These are phyloP conservation scores for Agriotes lineatus DNA, from an alignment of 2,888 invertebrate genomes.

Conservation along the genomic window DNA sequence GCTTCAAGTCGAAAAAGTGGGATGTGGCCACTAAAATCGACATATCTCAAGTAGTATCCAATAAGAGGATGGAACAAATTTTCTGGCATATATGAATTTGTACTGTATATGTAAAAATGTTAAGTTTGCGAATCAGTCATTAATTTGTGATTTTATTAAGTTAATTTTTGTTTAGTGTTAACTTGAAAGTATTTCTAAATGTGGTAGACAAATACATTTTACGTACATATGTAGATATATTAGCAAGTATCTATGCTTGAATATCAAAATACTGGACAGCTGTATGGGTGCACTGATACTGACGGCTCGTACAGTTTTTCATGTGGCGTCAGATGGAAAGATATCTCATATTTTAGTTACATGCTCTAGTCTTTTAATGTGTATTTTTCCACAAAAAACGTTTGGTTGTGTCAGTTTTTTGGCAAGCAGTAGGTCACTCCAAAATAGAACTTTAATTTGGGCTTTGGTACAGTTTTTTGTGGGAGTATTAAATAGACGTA, in stretches of 20 bases:
- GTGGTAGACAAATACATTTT: conserved; percentile 39
- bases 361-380: conserved; percentile 2
- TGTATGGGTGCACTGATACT: conserved; percentile 30
- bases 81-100: background rate
- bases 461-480: conserved; percentile 13
- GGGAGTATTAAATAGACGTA: conserved; percentile 10
- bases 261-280: conserved; percentile 28
- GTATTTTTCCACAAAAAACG: conserved; percentile 1
- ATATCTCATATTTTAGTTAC: conserved; percentile 17
- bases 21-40: too few species aligned
- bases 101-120: background rate
- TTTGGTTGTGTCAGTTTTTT: background rate
- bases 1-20: too few species aligned
- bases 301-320: background rate
- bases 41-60: too few species aligned
- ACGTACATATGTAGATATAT: conserved; percentile 28
- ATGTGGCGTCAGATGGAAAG: background rate
- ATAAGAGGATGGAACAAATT: too few species aligned
- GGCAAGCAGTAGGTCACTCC: background rate
- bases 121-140: background rate
- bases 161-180: background rate
- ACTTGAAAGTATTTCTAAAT: conserved; percentile 29
- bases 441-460: background rate
- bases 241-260: conserved; percentile 29
- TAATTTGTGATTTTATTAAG: background rate